Conservation (phyloP, 1,140 invertebrate genomes). For the Vanessa atalanta region DNA sequence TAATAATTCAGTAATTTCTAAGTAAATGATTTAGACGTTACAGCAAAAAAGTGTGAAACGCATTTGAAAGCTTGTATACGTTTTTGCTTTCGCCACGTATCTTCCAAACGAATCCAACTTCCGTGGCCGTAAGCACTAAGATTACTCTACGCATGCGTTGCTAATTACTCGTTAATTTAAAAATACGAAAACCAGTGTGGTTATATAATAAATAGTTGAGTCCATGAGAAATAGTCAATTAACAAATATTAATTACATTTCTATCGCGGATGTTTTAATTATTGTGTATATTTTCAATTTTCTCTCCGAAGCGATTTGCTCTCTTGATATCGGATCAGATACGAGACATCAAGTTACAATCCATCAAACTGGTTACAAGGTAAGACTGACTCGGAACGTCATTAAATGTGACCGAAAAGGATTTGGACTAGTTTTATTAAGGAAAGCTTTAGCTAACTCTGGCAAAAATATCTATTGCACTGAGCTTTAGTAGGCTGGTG, state of each 20-base stretch:
- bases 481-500: conserved; percentile 32
- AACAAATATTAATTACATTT: conserved; percentile 5
- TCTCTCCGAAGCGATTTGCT: conserved; percentile 42
- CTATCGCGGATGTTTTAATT: conserved; percentile 24
- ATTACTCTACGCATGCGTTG: background rate
- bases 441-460: conserved; percentile 50
- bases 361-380: conserved; percentile 62
- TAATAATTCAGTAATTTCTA: too few relatives aligned
- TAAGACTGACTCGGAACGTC: conserved; percentile 54
- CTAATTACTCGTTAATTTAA: conserved; percentile 2
- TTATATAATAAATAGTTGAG: conserved; percentile 2
- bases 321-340: conserved; percentile 46
- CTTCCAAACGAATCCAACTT: background rate
- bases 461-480: conserved; percentile 46
- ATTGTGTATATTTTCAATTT: conserved; percentile 41
- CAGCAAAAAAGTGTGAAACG: background rate
- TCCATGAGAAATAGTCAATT: conserved; percentile 7
- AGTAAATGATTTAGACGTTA: background rate
- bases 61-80: background rate
- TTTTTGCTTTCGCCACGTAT: background rate
- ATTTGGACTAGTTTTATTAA: conserved; percentile 60
- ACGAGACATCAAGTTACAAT: conserved; percentile 54
- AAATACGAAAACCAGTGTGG: background rate
- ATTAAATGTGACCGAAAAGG: conserved; percentile 71
- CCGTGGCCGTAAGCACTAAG: conserved; percentile 10